phyloP scores from a whole-genome alignment of 2,797 vertebrate species.

The Brachyrhaphis roseni region DNA sequence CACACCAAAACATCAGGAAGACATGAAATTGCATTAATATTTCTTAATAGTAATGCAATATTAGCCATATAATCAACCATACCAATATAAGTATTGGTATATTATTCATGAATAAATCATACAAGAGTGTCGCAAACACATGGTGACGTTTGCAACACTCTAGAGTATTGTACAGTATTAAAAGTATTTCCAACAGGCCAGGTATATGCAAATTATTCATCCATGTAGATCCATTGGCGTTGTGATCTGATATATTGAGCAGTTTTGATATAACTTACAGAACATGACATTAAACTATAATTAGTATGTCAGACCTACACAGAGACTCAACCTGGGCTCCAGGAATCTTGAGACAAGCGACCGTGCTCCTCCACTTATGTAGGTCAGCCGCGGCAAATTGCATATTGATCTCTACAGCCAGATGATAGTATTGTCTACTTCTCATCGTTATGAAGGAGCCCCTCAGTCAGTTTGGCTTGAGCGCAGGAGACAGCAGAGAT shows the following conservation, averaged over 20 bases:
- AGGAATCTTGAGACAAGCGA: conserved; percentile 53
- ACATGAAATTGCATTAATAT: not conserved
- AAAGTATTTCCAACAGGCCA: not conserved
- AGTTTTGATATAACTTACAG: not conserved
- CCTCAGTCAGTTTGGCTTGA: conserved; percentile 59
- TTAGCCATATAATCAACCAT: too few relatives aligned
- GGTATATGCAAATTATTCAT: not conserved
- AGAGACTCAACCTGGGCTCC: conserved; percentile 42
- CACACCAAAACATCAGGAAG: not conserved
- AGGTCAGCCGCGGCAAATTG: conserved; percentile 76
- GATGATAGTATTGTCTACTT: conserved; percentile 75
- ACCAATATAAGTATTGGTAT: too few relatives aligned
- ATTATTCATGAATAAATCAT: too few relatives aligned
- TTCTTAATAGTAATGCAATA: too few relatives aligned
- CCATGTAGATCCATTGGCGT: not conserved
- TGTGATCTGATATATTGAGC: not conserved
- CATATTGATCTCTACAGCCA: conserved; percentile 77
- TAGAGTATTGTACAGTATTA: not conserved
- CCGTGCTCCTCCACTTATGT: conserved; percentile 61
- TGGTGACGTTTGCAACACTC: not conserved
- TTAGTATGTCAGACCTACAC: conserved; percentile 37
- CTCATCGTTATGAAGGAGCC: conserved; percentile 73
- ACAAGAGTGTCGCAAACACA: not conserved
- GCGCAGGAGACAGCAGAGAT: conserved; percentile 64
- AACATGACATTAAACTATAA: conserved; percentile 6